Conservation (phyloP, 2,888 invertebrate species). For the Periphyllus acericola region DNA sequence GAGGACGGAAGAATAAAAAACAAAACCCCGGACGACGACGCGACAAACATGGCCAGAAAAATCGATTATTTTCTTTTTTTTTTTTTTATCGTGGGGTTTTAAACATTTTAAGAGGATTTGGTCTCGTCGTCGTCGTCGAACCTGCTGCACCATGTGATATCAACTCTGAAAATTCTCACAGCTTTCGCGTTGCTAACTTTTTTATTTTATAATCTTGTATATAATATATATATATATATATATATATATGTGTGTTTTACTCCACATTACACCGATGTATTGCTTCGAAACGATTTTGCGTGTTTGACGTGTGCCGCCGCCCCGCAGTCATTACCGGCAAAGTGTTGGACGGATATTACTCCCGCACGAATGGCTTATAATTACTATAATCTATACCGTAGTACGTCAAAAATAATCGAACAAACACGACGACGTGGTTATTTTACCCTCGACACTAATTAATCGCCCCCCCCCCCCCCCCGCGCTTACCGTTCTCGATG, state of each 20-base stretch:
- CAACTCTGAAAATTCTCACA: conserved; percentile 41
- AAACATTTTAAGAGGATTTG: conserved; percentile 48
- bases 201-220: conserved; percentile 1
- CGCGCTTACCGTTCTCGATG: too few species aligned
- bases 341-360: too few species aligned
- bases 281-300: not conserved
- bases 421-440: too few species aligned
- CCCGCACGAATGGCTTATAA: too few species aligned
- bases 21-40: not conserved
- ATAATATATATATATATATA: too few species aligned
- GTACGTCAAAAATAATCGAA: too few species aligned
- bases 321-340: too few species aligned
- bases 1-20: not conserved
- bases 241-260: not conserved
- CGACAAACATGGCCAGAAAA: not conserved
- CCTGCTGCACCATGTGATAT: conserved; percentile 25
- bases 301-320: not conserved
- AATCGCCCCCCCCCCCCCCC: too few species aligned
- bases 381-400: too few species aligned
- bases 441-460: too few species aligned
- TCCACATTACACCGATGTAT: not conserved
- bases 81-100: not conserved
- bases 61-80: not conserved
- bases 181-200: conserved; percentile 10
- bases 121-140: not conserved